Percentiles rank a stretch among this genome's conserved stretches.
phyloP scores from a whole-genome alignment of 2,888 invertebrate species.

The Eueremaeus valkanovi region DNA sequence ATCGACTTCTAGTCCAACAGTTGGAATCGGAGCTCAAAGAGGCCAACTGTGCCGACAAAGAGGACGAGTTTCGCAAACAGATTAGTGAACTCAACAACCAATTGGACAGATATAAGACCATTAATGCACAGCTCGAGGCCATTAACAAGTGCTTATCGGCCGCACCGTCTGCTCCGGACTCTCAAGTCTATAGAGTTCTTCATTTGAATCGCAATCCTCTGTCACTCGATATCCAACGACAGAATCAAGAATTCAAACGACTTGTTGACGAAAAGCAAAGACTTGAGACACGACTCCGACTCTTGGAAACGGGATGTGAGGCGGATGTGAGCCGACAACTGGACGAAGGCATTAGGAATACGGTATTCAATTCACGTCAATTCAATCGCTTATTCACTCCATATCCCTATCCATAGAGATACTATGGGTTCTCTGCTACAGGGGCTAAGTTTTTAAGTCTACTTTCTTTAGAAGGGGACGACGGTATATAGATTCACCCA shows the following conservation, averaged over 20 bases:
- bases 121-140: neutral
- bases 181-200: constrained; percentile 53
- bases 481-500: too few relatives aligned
- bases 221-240: constrained; percentile 63
- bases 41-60: neutral
- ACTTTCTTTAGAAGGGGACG: too few relatives aligned
- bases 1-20: neutral
- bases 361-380: too few relatives aligned
- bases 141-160: neutral
- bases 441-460: too few relatives aligned
- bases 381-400: too few relatives aligned
- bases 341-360: constrained; percentile 45
- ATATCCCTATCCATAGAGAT: too few relatives aligned
- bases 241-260: constrained; percentile 58
- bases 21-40: constrained; percentile 32
- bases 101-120: neutral
- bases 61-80: neutral
- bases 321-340: constrained; percentile 51
- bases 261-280: constrained; percentile 46
- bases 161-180: neutral
- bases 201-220: constrained; percentile 71
- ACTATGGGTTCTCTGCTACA: too few relatives aligned
- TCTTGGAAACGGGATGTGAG: constrained; percentile 51
- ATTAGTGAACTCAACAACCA: neutral
- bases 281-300: constrained; percentile 46